A percentile compares a stretch with the other conserved stretches of the same genome.
Conservation (phyloP, 1,140 invertebrate species). For the Euglossa dilemma region DNA sequence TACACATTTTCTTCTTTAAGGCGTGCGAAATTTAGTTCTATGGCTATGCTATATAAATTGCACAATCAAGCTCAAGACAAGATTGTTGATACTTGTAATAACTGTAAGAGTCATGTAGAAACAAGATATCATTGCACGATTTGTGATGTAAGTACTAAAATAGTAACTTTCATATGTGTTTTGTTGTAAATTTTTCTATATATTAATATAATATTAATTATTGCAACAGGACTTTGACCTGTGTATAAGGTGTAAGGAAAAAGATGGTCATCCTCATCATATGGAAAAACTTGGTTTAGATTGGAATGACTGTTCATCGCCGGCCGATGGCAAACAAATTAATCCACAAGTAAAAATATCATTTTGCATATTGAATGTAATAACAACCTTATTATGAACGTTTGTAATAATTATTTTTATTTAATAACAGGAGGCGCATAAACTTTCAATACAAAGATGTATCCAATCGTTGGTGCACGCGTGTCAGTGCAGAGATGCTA, state of each 20-base stretch:
- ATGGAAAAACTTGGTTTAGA: conserved; percentile 99
- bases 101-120: conserved; percentile 97
- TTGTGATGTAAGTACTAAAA: conserved; percentile 91
- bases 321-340: conserved; percentile 92
- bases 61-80: conserved; percentile 99
- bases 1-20: conserved; percentile 99
- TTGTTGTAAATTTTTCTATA: neutral
- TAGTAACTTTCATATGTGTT: neutral
- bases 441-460: conserved; percentile 97
- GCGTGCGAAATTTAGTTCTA: conserved; percentile 97
- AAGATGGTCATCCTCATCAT: conserved; percentile 96
- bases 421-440: conserved; percentile 89
- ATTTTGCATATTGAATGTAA: neutral
- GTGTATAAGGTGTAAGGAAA: conserved; percentile 97
- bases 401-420: neutral
- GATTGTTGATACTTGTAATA: conserved; percentile 99
- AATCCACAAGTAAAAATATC: conserved; percentile 86
- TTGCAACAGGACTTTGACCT: conserved; percentile 96
- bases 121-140: conserved; percentile 98
- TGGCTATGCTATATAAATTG: conserved; percentile 98
- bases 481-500: conserved; percentile 98
- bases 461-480: conserved; percentile 99
- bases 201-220: conserved; percentile 2
- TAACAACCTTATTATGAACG: too few species aligned
- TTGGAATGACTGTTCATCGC: conserved; percentile 95